Base-by-base conservation (phyloP, 2,888 invertebrate genomes). In the Rhabditophanes sp. region DNA sequence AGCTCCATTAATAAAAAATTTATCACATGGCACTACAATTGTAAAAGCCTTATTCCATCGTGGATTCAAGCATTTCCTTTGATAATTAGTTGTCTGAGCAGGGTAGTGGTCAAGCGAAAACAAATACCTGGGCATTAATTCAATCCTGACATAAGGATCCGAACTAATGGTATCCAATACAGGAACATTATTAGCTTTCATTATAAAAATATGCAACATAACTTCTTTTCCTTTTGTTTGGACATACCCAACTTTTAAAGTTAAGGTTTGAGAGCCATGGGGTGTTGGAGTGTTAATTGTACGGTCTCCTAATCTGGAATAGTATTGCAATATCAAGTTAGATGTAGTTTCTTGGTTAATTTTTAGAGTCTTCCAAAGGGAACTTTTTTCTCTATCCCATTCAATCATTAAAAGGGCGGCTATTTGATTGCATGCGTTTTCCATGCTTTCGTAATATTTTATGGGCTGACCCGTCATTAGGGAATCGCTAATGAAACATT, bases 121-220 rank as follows among this genome's bases (percentile, higher is more conserved):
- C 9, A 53, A 25, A 9, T 37, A 28, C 7, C 41, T 36, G 8
- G 57, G 57, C n/a, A 49, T 41, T n/a, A 57, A 39, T 26, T 58
- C 52, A n/a, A 57, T 26, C n/a, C 50, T 42, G 6, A 54, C 38
- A 32, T 51, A 57, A 19, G 54, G 52, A 36, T 57, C 57, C 2
- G 42, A 48, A 6, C 42, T 44, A 9, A 45, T 18, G 11, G 34
- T 23, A 31, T 45, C 45, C 18, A 45, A 26, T 6, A 49, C 32
- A 1, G 45, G 45, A 4, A 44, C 33, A 25, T 44, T 40, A 22
- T 30, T 36, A 4, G 40, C 44, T 25, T 29, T 26, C 15, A 44
- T 23, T 2, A 47, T 45, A 46, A n/a, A 41, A 43, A 48, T 14
- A n/a, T 49, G 43, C 9, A 45, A 27, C 23, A 45, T 25, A 9